Evolutionary conservation across 2,888 invertebrate species (phyloP).

Genomic region (Drosophila robusta): DNA sequence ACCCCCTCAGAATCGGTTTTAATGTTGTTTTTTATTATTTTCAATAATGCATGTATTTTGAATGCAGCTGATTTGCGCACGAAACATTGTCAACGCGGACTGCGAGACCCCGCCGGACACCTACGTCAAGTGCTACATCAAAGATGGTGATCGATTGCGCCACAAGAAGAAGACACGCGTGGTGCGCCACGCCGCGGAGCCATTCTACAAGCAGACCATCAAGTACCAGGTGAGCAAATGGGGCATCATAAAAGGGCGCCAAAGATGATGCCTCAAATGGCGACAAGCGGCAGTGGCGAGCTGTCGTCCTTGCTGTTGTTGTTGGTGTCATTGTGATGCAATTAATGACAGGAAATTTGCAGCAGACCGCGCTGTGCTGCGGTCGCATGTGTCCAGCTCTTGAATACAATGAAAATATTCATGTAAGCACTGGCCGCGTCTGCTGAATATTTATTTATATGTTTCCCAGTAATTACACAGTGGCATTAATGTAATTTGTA

Average conservation of each 20-base stretch:
- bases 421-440: background rate
- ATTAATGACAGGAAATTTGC: constrained; percentile 61
- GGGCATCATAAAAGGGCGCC: constrained; percentile 15
- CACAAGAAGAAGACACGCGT: constrained; percentile 97
- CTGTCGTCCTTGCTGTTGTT: constrained; percentile 17
- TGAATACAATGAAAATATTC: constrained; percentile 10
- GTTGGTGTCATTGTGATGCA: constrained; percentile 53
- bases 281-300: constrained; percentile 15
- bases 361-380: constrained; percentile 2
- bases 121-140: constrained; percentile 96
- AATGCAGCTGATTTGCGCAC: constrained; percentile 88
- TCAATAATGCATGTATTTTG: too few relatives aligned
- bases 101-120: constrained; percentile 93
- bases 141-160: constrained; percentile 94
- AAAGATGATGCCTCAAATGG: constrained; percentile 21
- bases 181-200: constrained; percentile 92
- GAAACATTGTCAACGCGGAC: constrained; percentile 89
- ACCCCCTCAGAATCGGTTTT: too few relatives aligned
- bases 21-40: too few relatives aligned
- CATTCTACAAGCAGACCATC: constrained; percentile 94
- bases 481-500: constrained; percentile 56
- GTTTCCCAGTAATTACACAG: constrained; percentile 48
- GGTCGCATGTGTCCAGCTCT: background rate
- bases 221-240: constrained; percentile 89
- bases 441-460: constrained; percentile 48